Base-by-base conservation (phyloP, 2,797 vertebrate species). In the Euphonia xanthogaster region DNA sequence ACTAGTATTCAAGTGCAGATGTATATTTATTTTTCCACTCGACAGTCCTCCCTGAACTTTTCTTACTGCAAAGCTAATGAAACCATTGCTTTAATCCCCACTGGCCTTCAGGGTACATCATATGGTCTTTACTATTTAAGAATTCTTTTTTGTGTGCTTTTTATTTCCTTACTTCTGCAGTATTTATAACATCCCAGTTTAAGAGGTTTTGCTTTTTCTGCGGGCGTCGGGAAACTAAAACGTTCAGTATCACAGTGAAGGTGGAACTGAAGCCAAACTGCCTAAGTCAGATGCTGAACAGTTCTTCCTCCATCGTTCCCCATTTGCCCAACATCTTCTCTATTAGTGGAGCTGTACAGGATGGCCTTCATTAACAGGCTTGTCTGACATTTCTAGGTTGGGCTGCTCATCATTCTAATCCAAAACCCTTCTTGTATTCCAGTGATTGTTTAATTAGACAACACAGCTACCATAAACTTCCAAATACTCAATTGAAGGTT, bases 11-110 rank as follows among this genome's bases (percentile, higher is more conserved):
- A 97, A 97, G 90, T 71, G 71, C 95, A 91, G 93, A 94, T 96
- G 94, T 95, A 96, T 96, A 96, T 97, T 97, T 96, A 96, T 97
- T 97, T 97, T 98, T 97, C 96, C 97, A 97, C 89, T 95, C 94
- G 78, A 70, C 86, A 93, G 76, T 97, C 87, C 84, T 93, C 92
- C 92, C 91, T 93, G 77, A 96, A 86, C 90, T 87, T 73, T 94
- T 94, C 96, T 90, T 93, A 86, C 85, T 94, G 91, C 93, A 96
- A 94, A 96, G 73, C 72, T 96, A 97, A 96, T 93, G 90, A 95
- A 96, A 88, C 78, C 57, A 63, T 77, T 83, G 65, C 93, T 93
- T 94, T 96, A 94, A 94, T 97, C 81, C 93, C 70, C 19, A 31
- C 66, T 75, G 80, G 70, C 92, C 94, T 96, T 95, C 88, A 79